Percentiles rank a stretch among this genome's conserved stretches.
These are phyloP conservation scores for Papilio polytes DNA, from an alignment of 1,140 invertebrate genomes.

Conservation along the genomic window DNA sequence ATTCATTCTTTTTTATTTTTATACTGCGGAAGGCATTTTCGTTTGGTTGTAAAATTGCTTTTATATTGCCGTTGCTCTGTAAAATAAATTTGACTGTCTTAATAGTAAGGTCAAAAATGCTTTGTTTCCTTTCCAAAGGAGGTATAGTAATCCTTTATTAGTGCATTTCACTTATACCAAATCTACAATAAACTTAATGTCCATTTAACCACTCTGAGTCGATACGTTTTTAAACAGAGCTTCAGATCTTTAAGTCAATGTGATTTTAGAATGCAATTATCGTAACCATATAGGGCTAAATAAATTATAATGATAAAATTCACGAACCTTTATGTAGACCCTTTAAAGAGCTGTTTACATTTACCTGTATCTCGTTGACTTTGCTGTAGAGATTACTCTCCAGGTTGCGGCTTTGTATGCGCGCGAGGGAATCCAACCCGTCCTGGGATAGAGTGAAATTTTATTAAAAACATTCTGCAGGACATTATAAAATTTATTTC, in stretches of 20 bases:
- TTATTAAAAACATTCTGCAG: neutral
- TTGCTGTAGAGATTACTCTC: conserved; percentile 96
- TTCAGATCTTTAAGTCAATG: too few species aligned
- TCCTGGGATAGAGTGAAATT: conserved; percentile 84
- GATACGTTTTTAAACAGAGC: too few species aligned
- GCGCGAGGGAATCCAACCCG: conserved; percentile 91
- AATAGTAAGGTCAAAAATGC: neutral
- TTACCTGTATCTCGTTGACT: conserved; percentile 91
- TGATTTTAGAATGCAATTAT: neutral
- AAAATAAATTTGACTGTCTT: neutral
- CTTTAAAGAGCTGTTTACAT: conserved; percentile 30
- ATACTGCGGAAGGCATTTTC: neutral
- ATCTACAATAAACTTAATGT: too few species aligned
- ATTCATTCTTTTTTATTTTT: neutral
- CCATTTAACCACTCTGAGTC: too few species aligned
- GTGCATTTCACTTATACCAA: too few species aligned
- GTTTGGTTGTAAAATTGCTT: neutral
- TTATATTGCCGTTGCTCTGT: neutral
- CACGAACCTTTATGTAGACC: neutral
- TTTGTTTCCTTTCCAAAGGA: too few species aligned
- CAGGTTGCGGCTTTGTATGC: conserved; percentile 93
- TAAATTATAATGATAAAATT: conserved; percentile 9
- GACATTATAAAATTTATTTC: neutral
- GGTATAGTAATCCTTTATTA: too few species aligned
- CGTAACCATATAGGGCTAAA: neutral